Base-by-base conservation (phyloP, 2,888 invertebrate species). In the Calliphora vomitoria region DNA sequence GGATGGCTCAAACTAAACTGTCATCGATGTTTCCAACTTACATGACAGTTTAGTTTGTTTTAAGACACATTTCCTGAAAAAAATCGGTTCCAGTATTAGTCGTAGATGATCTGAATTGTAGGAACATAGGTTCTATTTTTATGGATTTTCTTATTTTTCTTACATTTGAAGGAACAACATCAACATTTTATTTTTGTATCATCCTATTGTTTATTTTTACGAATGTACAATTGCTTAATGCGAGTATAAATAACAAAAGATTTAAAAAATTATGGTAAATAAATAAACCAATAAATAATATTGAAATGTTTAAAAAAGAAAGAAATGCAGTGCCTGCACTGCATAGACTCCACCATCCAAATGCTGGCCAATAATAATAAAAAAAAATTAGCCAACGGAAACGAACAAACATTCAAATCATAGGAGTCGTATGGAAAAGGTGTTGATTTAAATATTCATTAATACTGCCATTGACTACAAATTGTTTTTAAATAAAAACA, bases 211-310 rank as follows among this genome's bases (percentile, higher is more conserved):
- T 35, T 35, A 35, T 35, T 35, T 35, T 35, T 35, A 35, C 35
- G 6, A 35, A 50, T 13, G 18, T 10, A 38, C 18, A 25, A 44
- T 10, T 15, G 15, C 6, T 13, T 15, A 60, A 60, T 60, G 13
- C 8, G 55, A 18, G n/a, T 55, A 55, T 20, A 71, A 60, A 66
- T 55, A 82, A 76, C 64, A 81, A 84, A 79, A 38, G 76, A 66
- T 80, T 76, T 76, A 31, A 60, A 76, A 35, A 85, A 75, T 78
- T 81, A 71, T 82, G 72, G 64, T 64, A 69, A 85, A 88, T 81
- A 80, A 76, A 85, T 80, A 72, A 74, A 83, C 78, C 25, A 76
- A 87, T 82, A 87, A 87, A 88, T 87, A 83, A 85, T 82, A 78
- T 68, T 53, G 8, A 58, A 66, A 50, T 62, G 38, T 35, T 68